A percentile compares a stretch with the other conserved stretches of the same genome.
Evolutionary conservation across 2,888 invertebrate genomes (phyloP).

Genomic region (Drosophila tanythrix): DNA sequence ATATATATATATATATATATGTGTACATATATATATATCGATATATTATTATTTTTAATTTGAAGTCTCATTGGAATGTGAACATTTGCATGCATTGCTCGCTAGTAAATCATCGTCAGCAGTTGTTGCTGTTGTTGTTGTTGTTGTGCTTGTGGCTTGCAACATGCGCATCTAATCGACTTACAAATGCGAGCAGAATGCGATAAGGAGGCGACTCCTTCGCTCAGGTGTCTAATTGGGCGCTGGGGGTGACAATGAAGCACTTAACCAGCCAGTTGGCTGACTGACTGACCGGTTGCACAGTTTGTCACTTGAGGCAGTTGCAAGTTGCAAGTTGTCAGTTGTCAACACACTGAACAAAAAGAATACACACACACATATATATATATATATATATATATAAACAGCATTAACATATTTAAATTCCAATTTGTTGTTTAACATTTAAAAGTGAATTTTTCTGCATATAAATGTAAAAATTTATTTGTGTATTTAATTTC

Average conservation of each 20-base stretch:
- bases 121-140: neutral
- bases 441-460: neutral
- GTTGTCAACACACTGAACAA: neutral
- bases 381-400: no score
- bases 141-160: neutral
- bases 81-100: neutral
- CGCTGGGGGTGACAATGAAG: slow-evolving; percentile 79
- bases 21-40: no score
- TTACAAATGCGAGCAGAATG: slow-evolving; percentile 48
- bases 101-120: slow-evolving; percentile 3
- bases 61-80: slow-evolving; percentile 10
- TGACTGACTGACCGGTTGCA: slow-evolving; percentile 9
- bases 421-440: neutral
- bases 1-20: no score
- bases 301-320: slow-evolving; percentile 9
- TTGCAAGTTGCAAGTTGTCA: neutral
- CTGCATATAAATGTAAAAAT: neutral
- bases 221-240: slow-evolving; percentile 77
- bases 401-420: neutral
- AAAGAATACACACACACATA: rapidly evolving
- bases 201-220: slow-evolving; percentile 9
- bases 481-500: no score
- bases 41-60: neutral
- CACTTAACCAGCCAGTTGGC: slow-evolving; percentile 59
- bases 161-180: slow-evolving; percentile 37